These are phyloP conservation scores for Telmatherina bonti DNA, from an alignment of 2,797 vertebrate genomes.

Conservation along the genomic window DNA sequence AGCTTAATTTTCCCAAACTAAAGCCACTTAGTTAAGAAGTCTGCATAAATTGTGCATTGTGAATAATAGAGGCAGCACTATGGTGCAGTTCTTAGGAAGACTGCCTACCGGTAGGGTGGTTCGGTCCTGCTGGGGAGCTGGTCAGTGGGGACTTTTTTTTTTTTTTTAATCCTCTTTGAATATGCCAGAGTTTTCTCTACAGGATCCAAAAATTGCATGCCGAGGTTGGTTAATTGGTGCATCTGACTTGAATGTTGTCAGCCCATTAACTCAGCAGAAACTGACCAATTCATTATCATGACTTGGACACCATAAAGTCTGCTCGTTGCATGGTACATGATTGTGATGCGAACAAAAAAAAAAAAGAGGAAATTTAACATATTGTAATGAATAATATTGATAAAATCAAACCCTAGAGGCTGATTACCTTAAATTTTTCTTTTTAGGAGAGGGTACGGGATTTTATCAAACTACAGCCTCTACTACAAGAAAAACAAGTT, in stretches of 20 bases:
- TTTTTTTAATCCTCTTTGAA: not conserved
- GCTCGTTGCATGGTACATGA: not conserved
- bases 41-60: not conserved
- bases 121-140: slow-evolving; percentile 1
- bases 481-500: no score
- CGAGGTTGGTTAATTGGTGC: slow-evolving; percentile 6
- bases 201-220: not conserved
- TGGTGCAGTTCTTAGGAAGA: not conserved
- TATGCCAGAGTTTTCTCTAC: not conserved
- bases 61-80: not conserved
- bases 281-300: not conserved
- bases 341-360: not conserved
- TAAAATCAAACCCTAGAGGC: not conserved
- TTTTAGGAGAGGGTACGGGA: not conserved
- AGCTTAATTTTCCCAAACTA: no score
- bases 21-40: not conserved
- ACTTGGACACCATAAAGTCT: not conserved
- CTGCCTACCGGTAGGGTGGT: not conserved
- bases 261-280: not conserved
- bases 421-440: not conserved
- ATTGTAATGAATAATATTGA: not conserved
- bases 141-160: no score
- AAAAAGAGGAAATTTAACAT: no score
- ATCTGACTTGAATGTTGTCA: slow-evolving; percentile 11
- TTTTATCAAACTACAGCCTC: no score